Evolutionary conservation across 2,888 invertebrate species (phyloP).

Genomic region (Esperia sulphurella): DNA sequence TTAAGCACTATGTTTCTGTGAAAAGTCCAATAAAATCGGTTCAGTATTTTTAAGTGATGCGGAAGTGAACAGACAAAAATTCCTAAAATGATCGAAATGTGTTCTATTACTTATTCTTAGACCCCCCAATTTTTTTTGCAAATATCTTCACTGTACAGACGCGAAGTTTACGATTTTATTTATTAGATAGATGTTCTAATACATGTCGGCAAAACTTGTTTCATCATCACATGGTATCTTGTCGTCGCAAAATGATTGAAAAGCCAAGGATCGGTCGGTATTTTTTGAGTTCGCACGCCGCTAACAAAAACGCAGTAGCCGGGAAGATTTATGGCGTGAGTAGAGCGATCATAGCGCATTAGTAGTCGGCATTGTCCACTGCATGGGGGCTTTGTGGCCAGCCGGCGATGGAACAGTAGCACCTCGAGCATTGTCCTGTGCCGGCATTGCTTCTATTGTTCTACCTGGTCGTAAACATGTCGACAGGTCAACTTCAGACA

Average conservation of each 20-base stretch:
- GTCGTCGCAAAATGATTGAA: slow-evolving; percentile 22
- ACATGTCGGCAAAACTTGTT: too few species aligned
- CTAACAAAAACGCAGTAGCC: slow-evolving; percentile 49
- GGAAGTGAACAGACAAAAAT: too few species aligned
- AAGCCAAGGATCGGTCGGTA: slow-evolving; percentile 10
- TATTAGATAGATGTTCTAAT: too few species aligned
- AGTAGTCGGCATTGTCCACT: slow-evolving; percentile 65
- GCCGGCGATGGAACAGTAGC: slow-evolving; percentile 42
- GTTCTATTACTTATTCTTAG: too few species aligned
- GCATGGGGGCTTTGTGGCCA: slow-evolving; percentile 55
- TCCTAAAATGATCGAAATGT: too few species aligned
- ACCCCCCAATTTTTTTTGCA: too few species aligned
- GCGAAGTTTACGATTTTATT: too few species aligned
- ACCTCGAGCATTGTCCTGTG: slow-evolving; percentile 18
- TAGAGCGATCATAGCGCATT: slow-evolving; percentile 72
- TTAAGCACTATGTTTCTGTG: too few species aligned
- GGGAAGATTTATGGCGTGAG: slow-evolving; percentile 66
- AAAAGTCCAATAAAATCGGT: too few species aligned
- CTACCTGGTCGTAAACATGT: slow-evolving; percentile 66
- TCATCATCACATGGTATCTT: slow-evolving; percentile 22
- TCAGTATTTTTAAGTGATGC: too few species aligned
- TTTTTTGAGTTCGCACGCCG: slow-evolving; percentile 15
- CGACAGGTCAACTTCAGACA: slow-evolving; percentile 51
- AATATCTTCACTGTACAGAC: too few species aligned
- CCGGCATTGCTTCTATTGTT: slow-evolving; percentile 43